phyloP scores from a whole-genome alignment of 2,113 vertebrate species.

The Pavo muticus region DNA sequence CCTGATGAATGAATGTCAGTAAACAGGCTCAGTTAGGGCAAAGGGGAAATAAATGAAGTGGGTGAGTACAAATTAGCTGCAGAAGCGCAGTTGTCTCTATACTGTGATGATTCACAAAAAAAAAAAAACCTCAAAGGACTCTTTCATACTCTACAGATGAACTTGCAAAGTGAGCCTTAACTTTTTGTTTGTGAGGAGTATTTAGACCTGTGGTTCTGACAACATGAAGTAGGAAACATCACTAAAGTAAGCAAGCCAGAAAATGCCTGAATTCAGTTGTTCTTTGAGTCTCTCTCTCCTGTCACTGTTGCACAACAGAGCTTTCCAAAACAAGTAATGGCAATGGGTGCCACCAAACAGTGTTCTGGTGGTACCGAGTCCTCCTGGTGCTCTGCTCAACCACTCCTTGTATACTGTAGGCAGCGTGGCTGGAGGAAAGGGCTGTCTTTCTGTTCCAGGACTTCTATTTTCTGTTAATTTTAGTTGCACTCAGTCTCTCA shows the following conservation, averaged over 20 bases:
- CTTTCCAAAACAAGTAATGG: background rate
- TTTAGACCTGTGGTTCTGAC: background rate
- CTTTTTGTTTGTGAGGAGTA: background rate
- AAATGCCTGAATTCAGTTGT: background rate
- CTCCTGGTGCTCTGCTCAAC: background rate
- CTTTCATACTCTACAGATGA: no score
- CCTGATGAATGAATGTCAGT: background rate
- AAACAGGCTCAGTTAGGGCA: background rate
- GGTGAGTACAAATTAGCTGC: background rate
- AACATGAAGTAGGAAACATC: background rate
- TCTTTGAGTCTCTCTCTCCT: background rate
- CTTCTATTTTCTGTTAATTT: background rate
- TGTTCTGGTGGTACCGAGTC: background rate
- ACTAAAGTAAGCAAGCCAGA: background rate
- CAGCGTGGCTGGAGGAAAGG: background rate
- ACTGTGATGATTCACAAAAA: background rate
- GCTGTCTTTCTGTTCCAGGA: background rate
- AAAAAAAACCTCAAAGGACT: background rate
- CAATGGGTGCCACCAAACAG: background rate
- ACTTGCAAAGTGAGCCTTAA: background rate
- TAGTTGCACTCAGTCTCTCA: background rate
- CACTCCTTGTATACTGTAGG: background rate
- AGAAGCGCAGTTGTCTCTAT: background rate
- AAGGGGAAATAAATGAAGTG: background rate
- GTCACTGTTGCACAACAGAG: background rate